Evolutionary conservation across 2,888 invertebrate species (phyloP).

Genomic region (Napeogenes sylphis): DNA sequence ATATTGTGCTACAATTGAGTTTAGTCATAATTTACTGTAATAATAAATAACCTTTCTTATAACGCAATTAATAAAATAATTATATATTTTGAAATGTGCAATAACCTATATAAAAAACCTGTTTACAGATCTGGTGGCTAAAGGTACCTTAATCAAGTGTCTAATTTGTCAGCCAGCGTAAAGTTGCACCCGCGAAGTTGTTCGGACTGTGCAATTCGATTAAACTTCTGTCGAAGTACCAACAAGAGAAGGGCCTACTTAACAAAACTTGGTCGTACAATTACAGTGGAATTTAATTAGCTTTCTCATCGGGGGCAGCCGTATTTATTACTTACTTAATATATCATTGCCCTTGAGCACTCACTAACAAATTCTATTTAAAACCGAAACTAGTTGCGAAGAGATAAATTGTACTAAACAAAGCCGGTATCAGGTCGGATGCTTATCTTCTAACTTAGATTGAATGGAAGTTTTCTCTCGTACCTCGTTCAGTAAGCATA

Average conservation of each 20-base stretch:
- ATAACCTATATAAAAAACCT: background rate
- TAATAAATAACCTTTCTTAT: background rate
- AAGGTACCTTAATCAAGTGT: conserved; percentile 47
- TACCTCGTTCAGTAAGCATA: conserved; percentile 23
- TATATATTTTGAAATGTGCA: background rate
- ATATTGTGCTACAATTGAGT: background rate
- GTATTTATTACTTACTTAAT: conserved; percentile 33
- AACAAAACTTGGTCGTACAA: conserved; percentile 62
- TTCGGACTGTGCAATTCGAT: conserved; percentile 71
- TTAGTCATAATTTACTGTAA: background rate
- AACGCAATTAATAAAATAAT: background rate
- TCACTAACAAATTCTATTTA: conserved; percentile 26
- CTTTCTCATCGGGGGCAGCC: conserved; percentile 53
- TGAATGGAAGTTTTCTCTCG: conserved; percentile 42
- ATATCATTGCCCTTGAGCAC: conserved; percentile 33
- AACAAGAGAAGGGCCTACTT: conserved; percentile 61
- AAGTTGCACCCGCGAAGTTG: conserved; percentile 54
- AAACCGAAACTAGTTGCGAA: conserved; percentile 25
- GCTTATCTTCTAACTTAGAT: conserved; percentile 46
- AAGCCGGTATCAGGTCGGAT: conserved; percentile 23
- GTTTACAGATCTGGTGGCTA: conserved; percentile 1
- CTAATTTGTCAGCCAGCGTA: conserved; percentile 69
- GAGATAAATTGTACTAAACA: conserved; percentile 23
- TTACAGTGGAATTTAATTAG: conserved; percentile 69
- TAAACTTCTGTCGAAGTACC: conserved; percentile 68